Evolutionary conservation across 2,113 vertebrate species (phyloP), one percentile per base, ranked within the genome.

Genomic region (Gavia stellata): DNA sequence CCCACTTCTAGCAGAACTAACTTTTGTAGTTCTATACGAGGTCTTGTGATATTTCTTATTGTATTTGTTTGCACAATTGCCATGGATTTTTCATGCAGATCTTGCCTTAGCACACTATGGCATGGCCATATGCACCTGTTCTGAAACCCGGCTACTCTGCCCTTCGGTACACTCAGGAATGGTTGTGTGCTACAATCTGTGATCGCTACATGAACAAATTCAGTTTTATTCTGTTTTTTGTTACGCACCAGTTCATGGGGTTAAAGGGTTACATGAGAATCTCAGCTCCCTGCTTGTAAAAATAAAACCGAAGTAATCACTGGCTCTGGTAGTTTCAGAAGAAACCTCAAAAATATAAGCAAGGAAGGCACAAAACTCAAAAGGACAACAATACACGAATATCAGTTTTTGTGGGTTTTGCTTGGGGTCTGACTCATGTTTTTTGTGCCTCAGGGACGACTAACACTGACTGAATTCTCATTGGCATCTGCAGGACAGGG

Each of bases 281-380:
- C 50, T 92, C 56, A 9, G 34, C 0, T 3, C 67, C 50, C 56
- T 71, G 72, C 68, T 94, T 92, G 49, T 73, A 36, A 92, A 95
- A 96, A 84, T 81, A 96, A 94, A 94, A 33, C 33, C 5, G 2
- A 61, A 89, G 49, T 85, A 92, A 82, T 90, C 81, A 65, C 77
- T 62, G 55, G 15, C 75, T 94, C 18, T 71, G 86, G 61, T 19
- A 52, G 83, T 73, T 89, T 92, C 62, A 79, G 84, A 85, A 74
- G 70, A 95, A 95, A 94, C 89, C 89, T 94, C 95, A 92, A 81
- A 94, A 94, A 49, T 24, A 90, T 17, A 85, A 82, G 18, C 45
- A 91, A 89, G 65, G 49, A 94, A 92, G 86, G 79, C 34, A 53
- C 81, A 92, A 77, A 95, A 61, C 66, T 92, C 91, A 31, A 40